phyloP scores from a whole-genome alignment of 2,888 invertebrate genomes.

The Pammene fasciana region DNA sequence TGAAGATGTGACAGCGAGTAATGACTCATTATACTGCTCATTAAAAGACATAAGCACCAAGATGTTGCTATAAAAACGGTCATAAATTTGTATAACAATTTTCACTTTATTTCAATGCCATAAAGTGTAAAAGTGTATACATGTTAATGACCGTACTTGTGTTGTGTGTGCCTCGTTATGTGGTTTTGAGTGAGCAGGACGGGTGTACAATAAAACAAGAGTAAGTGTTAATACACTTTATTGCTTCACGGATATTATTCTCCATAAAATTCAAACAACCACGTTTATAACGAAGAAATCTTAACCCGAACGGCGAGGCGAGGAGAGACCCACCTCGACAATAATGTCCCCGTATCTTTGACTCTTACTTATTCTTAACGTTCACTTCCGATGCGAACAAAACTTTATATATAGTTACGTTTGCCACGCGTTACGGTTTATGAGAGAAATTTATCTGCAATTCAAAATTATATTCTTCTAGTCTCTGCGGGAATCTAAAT shows the following conservation, averaged over 20 bases:
- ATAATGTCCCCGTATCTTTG: neutral
- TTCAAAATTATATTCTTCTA: no score
- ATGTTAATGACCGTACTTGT: neutral
- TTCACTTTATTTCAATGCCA: neutral
- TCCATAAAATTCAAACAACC: conserved; percentile 82
- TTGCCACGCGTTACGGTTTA: neutral
- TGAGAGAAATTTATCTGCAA: no score
- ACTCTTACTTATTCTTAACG: neutral
- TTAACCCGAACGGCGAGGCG: conserved; percentile 37
- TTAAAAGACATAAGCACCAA: neutral
- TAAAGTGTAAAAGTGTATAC: neutral
- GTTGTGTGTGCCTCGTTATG: neutral
- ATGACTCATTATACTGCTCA: conserved; percentile 14
- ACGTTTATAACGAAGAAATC: conserved; percentile 81
- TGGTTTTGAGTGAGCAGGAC: neutral
- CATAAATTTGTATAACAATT: neutral
- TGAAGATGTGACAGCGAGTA: conserved; percentile 24
- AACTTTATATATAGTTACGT: neutral
- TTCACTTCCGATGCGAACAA: neutral
- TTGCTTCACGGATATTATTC: conserved; percentile 82
- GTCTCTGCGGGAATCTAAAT: no score
- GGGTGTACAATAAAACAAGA: conserved; percentile 69
- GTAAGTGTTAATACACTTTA: conserved; percentile 81
- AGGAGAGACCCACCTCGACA: neutral
- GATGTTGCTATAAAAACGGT: neutral